Conservation (phyloP, 2,888 invertebrate genomes). For the Lissonota sp. region DNA sequence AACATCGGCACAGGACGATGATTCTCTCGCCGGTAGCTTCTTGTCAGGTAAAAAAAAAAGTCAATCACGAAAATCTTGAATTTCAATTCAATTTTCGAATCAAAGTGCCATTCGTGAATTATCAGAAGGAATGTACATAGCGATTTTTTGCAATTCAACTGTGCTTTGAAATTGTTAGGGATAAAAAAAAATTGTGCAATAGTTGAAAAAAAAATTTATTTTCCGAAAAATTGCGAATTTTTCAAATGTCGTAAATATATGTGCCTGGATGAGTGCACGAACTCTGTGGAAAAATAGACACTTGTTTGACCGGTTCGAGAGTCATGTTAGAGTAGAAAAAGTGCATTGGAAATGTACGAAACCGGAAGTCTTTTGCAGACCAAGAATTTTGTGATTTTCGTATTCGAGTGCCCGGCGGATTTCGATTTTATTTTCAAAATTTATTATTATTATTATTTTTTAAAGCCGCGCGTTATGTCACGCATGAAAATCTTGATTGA, state of each 20-base stretch:
- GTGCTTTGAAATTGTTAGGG: not conserved
- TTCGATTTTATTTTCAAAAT: not conserved
- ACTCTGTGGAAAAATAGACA: not conserved
- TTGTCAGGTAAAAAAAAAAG: conserved; percentile 88
- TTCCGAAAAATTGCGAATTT: not conserved
- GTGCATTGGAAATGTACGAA: too few species aligned
- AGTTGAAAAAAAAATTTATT: not conserved
- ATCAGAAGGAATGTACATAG: too few species aligned
- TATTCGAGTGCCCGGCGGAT: not conserved
- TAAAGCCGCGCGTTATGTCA: too few species aligned
- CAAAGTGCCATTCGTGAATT: not conserved
- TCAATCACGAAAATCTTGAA: conserved; percentile 15
- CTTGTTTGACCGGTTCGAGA: conserved; percentile 8
- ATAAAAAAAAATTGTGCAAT: not conserved
- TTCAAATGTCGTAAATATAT: not conserved
- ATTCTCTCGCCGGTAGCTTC: conserved; percentile 92
- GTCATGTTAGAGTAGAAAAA: not conserved
- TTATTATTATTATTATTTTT: too few species aligned
- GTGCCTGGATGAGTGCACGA: not conserved
- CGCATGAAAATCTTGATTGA: too few species aligned
- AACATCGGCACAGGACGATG: conserved; percentile 85
- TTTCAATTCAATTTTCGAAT: not conserved
- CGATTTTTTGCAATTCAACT: not conserved
- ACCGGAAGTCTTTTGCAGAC: not conserved
- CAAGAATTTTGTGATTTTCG: not conserved